A percentile compares a stretch with the other conserved stretches of the same genome.
phyloP scores from a whole-genome alignment of 2,888 invertebrate species.

The Proisotoma minuta region DNA sequence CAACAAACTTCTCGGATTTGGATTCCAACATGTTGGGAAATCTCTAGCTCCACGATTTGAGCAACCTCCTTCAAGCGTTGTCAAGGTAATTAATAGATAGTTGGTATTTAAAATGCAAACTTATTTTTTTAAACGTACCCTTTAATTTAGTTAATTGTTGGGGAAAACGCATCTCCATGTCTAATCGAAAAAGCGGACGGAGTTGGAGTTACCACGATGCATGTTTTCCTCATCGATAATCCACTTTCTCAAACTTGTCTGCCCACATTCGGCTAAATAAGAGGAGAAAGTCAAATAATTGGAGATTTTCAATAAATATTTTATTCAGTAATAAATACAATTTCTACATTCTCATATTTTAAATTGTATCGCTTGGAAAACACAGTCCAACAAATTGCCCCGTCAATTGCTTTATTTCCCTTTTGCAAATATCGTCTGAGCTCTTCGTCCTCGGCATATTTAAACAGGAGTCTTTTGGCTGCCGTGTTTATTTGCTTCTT shows the following conservation, averaged over 20 bases:
- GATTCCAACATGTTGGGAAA: conserved; percentile 4
- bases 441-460: no score
- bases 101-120: neutral
- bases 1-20: conserved; percentile 10
- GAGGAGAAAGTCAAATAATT: no score
- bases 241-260: conserved; percentile 4
- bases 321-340: no score
- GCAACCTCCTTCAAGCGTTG: neutral
- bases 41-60: neutral
- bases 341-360: no score
- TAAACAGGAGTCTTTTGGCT: no score
- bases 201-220: conserved; percentile 13
- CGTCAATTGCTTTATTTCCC: no score
- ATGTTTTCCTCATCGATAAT: conserved; percentile 1
- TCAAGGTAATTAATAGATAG: conserved; percentile 7
- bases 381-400: no score
- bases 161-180: conserved; percentile 6
- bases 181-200: neutral
- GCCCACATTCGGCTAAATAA: neutral
- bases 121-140: neutral
- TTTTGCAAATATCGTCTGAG: no score
- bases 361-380: no score
- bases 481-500: no score
- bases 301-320: no score
- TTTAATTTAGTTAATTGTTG: conserved; percentile 10